Conservation (phyloP, 2,113 vertebrate species). For the Stigmatopora argus region DNA sequence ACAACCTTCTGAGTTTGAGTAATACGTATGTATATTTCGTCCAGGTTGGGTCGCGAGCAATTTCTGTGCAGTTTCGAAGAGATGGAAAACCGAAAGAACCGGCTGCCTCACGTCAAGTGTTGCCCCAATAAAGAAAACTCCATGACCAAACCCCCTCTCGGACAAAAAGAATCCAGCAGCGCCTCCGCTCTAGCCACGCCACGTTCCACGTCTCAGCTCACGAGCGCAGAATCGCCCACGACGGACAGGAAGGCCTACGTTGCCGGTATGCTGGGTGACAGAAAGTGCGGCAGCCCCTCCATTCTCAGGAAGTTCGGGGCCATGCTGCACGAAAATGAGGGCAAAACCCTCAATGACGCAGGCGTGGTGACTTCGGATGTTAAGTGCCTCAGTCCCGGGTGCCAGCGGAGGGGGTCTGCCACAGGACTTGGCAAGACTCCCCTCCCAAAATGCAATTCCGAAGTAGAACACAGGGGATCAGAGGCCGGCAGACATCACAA, state of each 20-base stretch:
- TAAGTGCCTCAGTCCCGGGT: constrained; percentile 57
- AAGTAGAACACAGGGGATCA: constrained; percentile 38
- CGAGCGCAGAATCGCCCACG: constrained; percentile 54
- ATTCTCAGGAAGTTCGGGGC: constrained; percentile 66
- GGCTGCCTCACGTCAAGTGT: constrained; percentile 43
- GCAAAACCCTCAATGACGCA: constrained; percentile 65
- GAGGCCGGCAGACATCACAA: constrained; percentile 45
- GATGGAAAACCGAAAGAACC: constrained; percentile 69
- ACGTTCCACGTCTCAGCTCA: constrained; percentile 73
- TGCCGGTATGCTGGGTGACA: constrained; percentile 48
- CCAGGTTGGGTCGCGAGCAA: constrained; percentile 44
- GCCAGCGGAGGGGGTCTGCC: constrained; percentile 66
- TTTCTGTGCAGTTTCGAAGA: constrained; percentile 65
- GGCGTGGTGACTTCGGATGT: constrained; percentile 54
- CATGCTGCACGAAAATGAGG: constrained; percentile 69
- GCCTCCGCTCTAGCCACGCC: constrained; percentile 53
- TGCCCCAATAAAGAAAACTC: constrained; percentile 37
- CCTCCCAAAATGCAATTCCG: constrained; percentile 70
- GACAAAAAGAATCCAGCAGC: constrained; percentile 63
- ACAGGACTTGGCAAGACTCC: constrained; percentile 53
- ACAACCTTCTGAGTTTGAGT: too few relatives aligned
- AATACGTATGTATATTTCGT: not conserved
- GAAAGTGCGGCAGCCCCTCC: constrained; percentile 61
- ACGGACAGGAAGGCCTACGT: constrained; percentile 57
- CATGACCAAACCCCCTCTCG: constrained; percentile 58